Percentiles rank a stretch among this genome's conserved stretches.
Conservation (phyloP, 2,888 invertebrate genomes). For the Oxycera nigricornis region DNA sequence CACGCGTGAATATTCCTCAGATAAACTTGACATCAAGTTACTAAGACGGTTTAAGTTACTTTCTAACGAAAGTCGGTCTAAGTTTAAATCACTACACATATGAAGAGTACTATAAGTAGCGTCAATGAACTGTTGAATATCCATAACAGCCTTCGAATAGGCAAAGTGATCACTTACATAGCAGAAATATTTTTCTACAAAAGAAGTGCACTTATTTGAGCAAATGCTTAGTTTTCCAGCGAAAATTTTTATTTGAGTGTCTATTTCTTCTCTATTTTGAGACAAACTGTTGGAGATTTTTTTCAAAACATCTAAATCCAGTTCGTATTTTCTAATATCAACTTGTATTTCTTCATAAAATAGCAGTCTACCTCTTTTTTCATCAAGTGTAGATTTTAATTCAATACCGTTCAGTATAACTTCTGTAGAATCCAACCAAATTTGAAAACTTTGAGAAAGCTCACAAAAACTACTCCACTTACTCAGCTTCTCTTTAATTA, state of each 20-base stretch:
- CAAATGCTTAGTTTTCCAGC: slow-evolving; percentile 76
- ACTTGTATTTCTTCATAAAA: slow-evolving; percentile 82
- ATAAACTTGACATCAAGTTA: slow-evolving; percentile 77
- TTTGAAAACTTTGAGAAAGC: slow-evolving; percentile 76
- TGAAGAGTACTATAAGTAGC: slow-evolving; percentile 82
- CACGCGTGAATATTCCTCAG: slow-evolving; percentile 86
- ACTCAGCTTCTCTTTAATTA: slow-evolving; percentile 81
- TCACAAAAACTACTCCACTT: slow-evolving; percentile 93
- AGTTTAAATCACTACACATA: slow-evolving; percentile 82
- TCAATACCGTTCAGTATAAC: slow-evolving; percentile 79
- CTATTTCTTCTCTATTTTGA: slow-evolving; percentile 77
- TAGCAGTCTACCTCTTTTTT: slow-evolving; percentile 87
- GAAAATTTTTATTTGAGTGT: slow-evolving; percentile 73
- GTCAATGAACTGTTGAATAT: slow-evolving; percentile 86
- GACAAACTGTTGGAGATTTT: slow-evolving; percentile 82
- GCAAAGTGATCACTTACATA: slow-evolving; percentile 90
- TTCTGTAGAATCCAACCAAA: slow-evolving; percentile 81
- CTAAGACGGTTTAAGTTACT: slow-evolving; percentile 86
- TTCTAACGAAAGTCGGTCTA: slow-evolving; percentile 83
- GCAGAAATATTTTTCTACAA: slow-evolving; percentile 84
- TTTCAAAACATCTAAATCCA: slow-evolving; percentile 81
- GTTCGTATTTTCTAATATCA: slow-evolving; percentile 84
- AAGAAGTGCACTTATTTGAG: slow-evolving; percentile 74
- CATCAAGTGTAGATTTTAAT: slow-evolving; percentile 85
- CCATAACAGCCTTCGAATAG: slow-evolving; percentile 85